Base-by-base conservation (phyloP, 2,797 vertebrate species). In the Oryzias dopingdopingensis region DNA sequence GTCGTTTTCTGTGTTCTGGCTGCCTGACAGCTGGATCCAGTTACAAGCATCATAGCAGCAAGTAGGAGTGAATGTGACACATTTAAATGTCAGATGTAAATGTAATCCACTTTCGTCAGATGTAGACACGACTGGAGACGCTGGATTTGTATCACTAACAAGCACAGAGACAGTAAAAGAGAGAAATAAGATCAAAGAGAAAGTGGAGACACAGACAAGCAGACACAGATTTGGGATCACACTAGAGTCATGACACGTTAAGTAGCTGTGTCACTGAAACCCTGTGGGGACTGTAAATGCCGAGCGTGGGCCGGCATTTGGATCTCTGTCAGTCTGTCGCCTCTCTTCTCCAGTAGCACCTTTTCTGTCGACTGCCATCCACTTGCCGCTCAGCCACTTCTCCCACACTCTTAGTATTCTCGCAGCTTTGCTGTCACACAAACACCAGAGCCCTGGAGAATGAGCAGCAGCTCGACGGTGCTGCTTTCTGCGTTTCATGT, bases 271-370 rank as follows among this genome's bases (percentile, higher is more conserved):
- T 60, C 58, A 67, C 72, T 76, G 66, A 59, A 59, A 52, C 59
- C 81, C 81, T 72, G 79, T 65, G 47, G 80, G 79, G 80, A 53
- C 56, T 68, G 56, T 17, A 83, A 86, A 86, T 80, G 80, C 56
- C 82, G 85, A 77, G 76, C 74, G 47, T 72, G 76, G 42, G 15
- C 0, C 65, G 63, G 50, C 72, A 78, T 85, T 81, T 79, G 61
- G 52, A 76, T 74, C 68, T 54, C 62, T 59, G 67, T 74, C 66
- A 59, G 49, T 62, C 53, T 56, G 18, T 72, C 54, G 42, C 56
- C 16, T 46, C 17, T 23, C 13, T 64, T 57, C 42, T 17, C 20
- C 49, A 56, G 6, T 53, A 13, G 42, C 52, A 17, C n/a, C 4
- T 4, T 15, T 52, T 48, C 47, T 43, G 16, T 40, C 41, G 32